Evolutionary conservation across 1,140 invertebrate genomes (phyloP).

Genomic region (Zaprionus gabonicus): DNA sequence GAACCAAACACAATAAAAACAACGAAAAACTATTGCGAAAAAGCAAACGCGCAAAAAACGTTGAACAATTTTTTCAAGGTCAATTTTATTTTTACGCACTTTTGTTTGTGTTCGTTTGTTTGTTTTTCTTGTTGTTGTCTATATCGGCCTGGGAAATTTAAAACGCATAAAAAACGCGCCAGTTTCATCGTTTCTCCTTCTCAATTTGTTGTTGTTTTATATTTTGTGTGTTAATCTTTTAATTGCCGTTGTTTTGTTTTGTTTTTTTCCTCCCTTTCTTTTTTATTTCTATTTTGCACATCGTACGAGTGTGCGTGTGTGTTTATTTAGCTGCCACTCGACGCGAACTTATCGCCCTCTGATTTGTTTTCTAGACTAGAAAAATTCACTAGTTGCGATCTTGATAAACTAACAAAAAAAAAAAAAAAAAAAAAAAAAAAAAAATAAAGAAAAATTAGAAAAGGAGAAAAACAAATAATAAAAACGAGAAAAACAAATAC

Average conservation of each 20-base stretch:
- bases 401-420: slow-evolving; percentile 60
- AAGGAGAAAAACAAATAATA: slow-evolving; percentile 22
- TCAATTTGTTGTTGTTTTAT: slow-evolving; percentile 40
- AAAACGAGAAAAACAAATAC: slow-evolving; percentile 23
- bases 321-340: slow-evolving; percentile 70
- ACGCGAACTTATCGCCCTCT: slow-evolving; percentile 70
- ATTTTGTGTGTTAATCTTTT: slow-evolving; percentile 72
- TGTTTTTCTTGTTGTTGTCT: background rate
- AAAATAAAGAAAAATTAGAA: background rate
- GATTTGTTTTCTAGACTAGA: slow-evolving; percentile 69
- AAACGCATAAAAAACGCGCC: slow-evolving; percentile 72
- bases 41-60: slow-evolving; percentile 16
- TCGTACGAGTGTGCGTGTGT: slow-evolving; percentile 19
- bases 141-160: slow-evolving; percentile 70
- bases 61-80: slow-evolving; percentile 65
- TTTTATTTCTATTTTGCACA: slow-evolving; percentile 5
- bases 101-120: slow-evolving; percentile 28
- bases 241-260: slow-evolving; percentile 73
- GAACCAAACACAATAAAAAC: slow-evolving; percentile 20
- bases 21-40: slow-evolving; percentile 20
- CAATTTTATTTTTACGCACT: slow-evolving; percentile 77
- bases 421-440: background rate
- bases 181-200: slow-evolving; percentile 25
- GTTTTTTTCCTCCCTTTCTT: slow-evolving; percentile 47
- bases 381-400: slow-evolving; percentile 65